Evolutionary conservation across 2,113 vertebrate species (phyloP).

Genomic region (Falco punctatus): DNA sequence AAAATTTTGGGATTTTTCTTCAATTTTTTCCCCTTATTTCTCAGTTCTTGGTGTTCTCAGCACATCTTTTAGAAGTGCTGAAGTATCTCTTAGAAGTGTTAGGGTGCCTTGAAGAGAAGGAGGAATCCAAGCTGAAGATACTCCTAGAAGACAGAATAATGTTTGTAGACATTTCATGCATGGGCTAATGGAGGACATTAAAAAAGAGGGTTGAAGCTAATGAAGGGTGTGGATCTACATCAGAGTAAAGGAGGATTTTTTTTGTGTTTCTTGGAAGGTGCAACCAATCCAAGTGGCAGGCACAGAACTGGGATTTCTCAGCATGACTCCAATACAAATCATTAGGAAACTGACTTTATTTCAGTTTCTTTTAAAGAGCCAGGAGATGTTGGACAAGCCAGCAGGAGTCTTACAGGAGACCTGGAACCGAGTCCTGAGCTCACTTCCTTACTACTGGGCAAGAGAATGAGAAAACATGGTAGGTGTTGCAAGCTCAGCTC

Average conservation of each 20-base stretch:
- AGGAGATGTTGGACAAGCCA: background rate
- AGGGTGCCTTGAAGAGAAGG: background rate
- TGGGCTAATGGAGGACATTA: background rate
- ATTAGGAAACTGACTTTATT: background rate
- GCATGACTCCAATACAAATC: background rate
- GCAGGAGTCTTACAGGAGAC: background rate
- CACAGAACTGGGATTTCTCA: background rate
- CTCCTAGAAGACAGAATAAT: background rate
- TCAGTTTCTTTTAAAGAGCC: background rate
- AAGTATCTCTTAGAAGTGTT: background rate
- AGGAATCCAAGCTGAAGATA: background rate
- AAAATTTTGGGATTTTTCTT: background rate
- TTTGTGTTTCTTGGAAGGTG: background rate
- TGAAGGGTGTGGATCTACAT: background rate
- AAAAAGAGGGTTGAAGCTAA: background rate
- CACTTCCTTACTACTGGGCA: background rate
- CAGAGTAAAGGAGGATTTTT: background rate
- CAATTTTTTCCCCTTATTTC: rapidly evolving
- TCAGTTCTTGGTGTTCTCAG: background rate
- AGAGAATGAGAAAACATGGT: background rate
- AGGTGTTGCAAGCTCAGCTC: background rate
- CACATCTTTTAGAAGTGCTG: background rate
- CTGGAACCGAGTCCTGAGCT: background rate
- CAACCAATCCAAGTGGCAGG: background rate
- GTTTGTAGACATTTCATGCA: background rate